These are phyloP conservation scores for Scaptomyza montana DNA, from an alignment of 1,140 invertebrate species.

Conservation along the genomic window DNA sequence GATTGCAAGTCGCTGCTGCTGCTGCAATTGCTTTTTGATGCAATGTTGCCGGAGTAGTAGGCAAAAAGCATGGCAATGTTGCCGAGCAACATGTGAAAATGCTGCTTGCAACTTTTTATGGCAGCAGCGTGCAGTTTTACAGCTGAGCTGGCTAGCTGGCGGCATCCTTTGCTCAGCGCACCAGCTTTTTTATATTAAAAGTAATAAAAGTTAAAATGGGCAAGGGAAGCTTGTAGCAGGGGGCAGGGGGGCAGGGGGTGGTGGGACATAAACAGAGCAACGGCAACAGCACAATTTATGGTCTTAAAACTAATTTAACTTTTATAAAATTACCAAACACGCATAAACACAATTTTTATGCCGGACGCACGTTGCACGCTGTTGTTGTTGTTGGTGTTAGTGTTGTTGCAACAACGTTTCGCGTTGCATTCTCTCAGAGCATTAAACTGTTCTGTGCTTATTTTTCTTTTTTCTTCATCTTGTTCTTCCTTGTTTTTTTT, in stretches of 20 bases:
- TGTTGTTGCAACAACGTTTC: conserved; percentile 44
- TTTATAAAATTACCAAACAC: conserved; percentile 82
- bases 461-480: conserved; percentile 25
- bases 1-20: conserved; percentile 40
- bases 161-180: conserved; percentile 39
- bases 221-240: conserved; percentile 13
- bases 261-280: conserved; percentile 14
- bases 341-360: conserved; percentile 82
- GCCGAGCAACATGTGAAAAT: conserved; percentile 60
- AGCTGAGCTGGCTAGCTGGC: conserved; percentile 54
- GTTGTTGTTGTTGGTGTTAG: too few species aligned
- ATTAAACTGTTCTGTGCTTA: conserved; percentile 61
- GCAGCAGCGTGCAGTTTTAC: conserved; percentile 77
- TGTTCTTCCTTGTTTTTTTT: conserved; percentile 24
- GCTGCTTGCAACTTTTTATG: conserved; percentile 74
- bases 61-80: conserved; percentile 33
- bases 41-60: conserved; percentile 13
- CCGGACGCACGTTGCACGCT: conserved; percentile 63
- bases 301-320: conserved; percentile 82
- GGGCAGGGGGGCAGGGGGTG: not conserved
- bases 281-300: conserved; percentile 70
- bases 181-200: conserved; percentile 79
- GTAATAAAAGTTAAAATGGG: conserved; percentile 81
- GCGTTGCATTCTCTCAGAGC: conserved; percentile 51
- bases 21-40: conserved; percentile 21